Evolutionary conservation across 2,888 invertebrate species (phyloP).

Genomic region (Rhingia rostrata): DNA sequence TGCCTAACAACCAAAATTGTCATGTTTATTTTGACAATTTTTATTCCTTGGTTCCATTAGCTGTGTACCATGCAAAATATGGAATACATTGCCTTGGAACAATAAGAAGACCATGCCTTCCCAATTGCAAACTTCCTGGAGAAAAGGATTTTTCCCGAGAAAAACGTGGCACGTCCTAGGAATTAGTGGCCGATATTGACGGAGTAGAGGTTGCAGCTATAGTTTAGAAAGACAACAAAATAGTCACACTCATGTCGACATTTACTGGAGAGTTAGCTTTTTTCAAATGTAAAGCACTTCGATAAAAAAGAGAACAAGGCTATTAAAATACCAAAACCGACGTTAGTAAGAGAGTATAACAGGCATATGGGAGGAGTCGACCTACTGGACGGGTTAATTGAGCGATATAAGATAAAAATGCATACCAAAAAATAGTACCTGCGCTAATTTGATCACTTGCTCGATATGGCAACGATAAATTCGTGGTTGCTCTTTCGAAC

Average conservation of each 20-base stretch:
- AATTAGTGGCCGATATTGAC: constrained; percentile 9
- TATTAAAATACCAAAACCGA: neutral
- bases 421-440: neutral
- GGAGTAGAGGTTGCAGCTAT: constrained; percentile 1
- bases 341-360: neutral
- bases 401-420: constrained; percentile 7
- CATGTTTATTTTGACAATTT: no score
- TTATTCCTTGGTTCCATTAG: no score
- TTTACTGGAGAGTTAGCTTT: constrained; percentile 4
- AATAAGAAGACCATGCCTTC: constrained; percentile 5
- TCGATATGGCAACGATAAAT: constrained; percentile 17
- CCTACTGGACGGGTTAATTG: constrained; percentile 9
- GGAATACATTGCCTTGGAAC: constrained; percentile 18
- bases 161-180: constrained; percentile 12
- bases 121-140: constrained; percentile 5
- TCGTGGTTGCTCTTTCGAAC: neutral
- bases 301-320: neutral
- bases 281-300: constrained; percentile 3
- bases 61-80: neutral
- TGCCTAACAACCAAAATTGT: no score
- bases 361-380: constrained; percentile 8
- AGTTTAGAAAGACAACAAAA: constrained; percentile 7
- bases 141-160: neutral
- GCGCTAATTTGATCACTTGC: neutral
- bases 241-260: constrained; percentile 8